Evolutionary conservation across 2,797 vertebrate genomes (phyloP), one percentile per base, ranked within the genome.

Genomic region (Oreortyx pictus): DNA sequence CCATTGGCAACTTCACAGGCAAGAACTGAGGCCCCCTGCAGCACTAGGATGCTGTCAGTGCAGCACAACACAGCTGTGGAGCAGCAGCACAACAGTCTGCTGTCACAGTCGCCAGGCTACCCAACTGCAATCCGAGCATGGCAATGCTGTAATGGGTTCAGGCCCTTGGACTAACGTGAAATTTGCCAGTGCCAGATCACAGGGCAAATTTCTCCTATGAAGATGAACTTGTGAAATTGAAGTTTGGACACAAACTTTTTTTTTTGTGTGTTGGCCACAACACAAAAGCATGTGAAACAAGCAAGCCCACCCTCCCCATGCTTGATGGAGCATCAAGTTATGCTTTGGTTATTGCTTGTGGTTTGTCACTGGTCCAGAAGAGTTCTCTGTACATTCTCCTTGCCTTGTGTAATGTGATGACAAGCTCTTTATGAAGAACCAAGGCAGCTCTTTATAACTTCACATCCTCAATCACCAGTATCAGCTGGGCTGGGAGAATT

Each of bases 361-460:
- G 80, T 73, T 92, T 91, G 82, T 88, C 73, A 65, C 80, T 54
- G 77, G n/a, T 78, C 80, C 93, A 88, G 64, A 82, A 82, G 50
- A 61, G 18, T 62, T 46, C 54, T 80, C 82, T 89, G 43, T 50
- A 43, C 83, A 35, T 75, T 83, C 59, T 82, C 78, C 35, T 81
- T 61, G 43, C 43, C 81, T 59, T 50, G 16, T 65, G 27, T 14
- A 67, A 59, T 47, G 64, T 29, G 2, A 56, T 75, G 88, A 84
- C 67, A 90, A 89, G 35, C 23, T 16, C 25, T 56, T 86, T 75
- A 54, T 66, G 80, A 95, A 81, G 73, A 72, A 59, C 52, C 29
- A 24, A 70, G 39, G 50, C 1, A 1, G 67, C 70, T 80, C 75
- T 89, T 80, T 33, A 0, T 44, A 60, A 60, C 77, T 71, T 90